Base-by-base conservation (phyloP, 2,888 invertebrate species). In the Oligia latruncula region DNA sequence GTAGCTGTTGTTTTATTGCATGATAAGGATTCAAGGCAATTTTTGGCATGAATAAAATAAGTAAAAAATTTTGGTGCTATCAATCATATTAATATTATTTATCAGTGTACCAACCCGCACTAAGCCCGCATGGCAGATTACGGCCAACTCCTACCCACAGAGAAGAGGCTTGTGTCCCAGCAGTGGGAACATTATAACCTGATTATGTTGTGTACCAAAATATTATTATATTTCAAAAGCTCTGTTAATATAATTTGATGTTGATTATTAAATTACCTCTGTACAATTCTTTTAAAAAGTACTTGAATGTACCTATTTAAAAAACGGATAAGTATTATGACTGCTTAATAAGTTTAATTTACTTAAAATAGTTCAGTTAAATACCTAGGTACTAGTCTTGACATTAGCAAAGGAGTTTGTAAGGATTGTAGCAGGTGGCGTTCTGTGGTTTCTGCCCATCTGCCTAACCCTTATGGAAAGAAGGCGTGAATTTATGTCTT, bases 11-110 rank as follows among this genome's bases (percentile, higher is more conserved):
- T 71, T 81, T 52, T 68, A 71, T 20, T 67, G 49, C 66, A 60
- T 58, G 77, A 81, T 81, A 86, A 66, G 29, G 29, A 78, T 78
- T 71, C 75, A 86, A 72, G 62, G 55, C 46, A 49, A 49, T 40
- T 67, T 43, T 46, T n/a, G 0, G 55, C 15, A 66, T 2, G 0
- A 23, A 3, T 20, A 58, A 2, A 20, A 8, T 55, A 8, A n/a
- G 40, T 17, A 0, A 2, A 58, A 20, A 46, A 20, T 17, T 0
- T 17, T 68, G 35, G 65, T 64, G 23, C 17, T 17, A 52, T 3
- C n/a, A 35, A 17, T 40, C 15, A 35, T 77, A 23, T 46, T 60
- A 68, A 52, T 71, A 64, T 66, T 8, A 58, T 11, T 11, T 58
- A 58, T 9, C 23, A 58, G 58, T 15, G 49, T 49, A 49, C 23